Percentiles rank a stretch among this genome's conserved stretches.
Evolutionary conservation across 1,140 invertebrate species (phyloP).

Genomic region (Phenacoccus solenopsis): DNA sequence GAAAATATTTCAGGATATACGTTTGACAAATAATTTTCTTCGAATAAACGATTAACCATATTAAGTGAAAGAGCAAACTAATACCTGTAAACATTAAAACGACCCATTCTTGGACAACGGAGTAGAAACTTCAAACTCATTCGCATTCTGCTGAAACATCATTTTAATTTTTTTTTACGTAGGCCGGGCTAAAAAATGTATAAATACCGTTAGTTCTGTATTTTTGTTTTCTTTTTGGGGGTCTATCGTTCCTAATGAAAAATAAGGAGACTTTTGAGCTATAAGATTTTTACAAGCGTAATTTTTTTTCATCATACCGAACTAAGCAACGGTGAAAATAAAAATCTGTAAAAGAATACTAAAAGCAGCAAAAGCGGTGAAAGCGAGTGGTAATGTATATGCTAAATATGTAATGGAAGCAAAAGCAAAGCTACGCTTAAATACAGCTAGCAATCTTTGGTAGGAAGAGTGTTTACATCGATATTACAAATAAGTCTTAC

Average conservation of each 20-base stretch:
- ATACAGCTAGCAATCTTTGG: not conserved
- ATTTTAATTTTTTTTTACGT: constrained; percentile 1
- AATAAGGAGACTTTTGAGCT: not conserved
- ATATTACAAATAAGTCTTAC: not conserved
- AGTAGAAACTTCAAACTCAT: not conserved
- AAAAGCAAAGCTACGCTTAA: not conserved
- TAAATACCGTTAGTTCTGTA: not conserved
- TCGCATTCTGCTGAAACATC: not conserved
- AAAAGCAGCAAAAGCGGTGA: not conserved
- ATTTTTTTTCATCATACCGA: too few species aligned
- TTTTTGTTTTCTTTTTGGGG: not conserved
- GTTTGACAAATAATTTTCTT: not conserved
- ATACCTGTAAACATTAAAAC: not conserved
- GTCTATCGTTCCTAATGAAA: not conserved
- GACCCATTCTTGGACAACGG: not conserved
- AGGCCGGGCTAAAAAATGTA: not conserved
- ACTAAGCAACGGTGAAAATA: too few species aligned
- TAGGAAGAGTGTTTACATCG: not conserved
- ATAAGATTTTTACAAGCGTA: not conserved
- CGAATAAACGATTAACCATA: not conserved
- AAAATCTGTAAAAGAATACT: not conserved
- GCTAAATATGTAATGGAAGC: not conserved
- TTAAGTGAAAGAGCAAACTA: not conserved
- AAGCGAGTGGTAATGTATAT: not conserved
- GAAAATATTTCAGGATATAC: too few species aligned